phyloP scores from a whole-genome alignment of 2,113 vertebrate genomes.

The Daphoenositta chrysoptera region DNA sequence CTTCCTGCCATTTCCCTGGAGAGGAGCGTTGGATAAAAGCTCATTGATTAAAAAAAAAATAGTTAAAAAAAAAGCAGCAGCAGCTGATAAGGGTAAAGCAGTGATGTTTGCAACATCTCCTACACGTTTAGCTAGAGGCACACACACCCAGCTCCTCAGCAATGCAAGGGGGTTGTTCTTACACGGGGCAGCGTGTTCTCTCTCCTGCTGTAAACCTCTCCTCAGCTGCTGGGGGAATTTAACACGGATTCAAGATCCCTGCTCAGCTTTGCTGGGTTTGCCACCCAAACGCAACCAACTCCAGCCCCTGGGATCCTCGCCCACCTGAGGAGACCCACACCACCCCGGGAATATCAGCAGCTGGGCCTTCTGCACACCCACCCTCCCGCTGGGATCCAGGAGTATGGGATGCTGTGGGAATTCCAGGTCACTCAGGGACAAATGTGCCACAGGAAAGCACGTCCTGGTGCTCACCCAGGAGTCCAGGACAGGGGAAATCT shows the following conservation, averaged over 20 bases:
- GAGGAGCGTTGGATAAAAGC: background rate
- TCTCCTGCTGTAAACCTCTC: background rate
- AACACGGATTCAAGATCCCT: background rate
- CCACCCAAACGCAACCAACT: background rate
- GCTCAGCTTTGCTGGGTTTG: background rate
- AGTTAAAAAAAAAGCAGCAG: background rate
- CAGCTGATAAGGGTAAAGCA: background rate
- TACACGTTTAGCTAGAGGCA: background rate
- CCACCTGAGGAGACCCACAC: background rate
- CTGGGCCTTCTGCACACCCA: background rate
- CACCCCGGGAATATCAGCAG: fast-evolving
- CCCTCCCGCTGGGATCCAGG: background rate
- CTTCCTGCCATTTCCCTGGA: conserved; percentile 7
- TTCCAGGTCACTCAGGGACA: background rate
- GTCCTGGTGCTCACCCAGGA: background rate
- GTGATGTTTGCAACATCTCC: background rate
- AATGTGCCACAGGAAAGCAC: background rate
- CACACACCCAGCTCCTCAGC: background rate
- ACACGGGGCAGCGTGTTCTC: background rate
- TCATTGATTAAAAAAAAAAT: conserved; percentile 1
- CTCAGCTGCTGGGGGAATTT: background rate
- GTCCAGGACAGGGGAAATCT: background rate
- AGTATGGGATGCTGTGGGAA: fast-evolving
- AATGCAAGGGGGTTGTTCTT: background rate
- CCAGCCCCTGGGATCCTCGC: background rate